A percentile compares a stretch with the other conserved stretches of the same genome.
Evolutionary conservation across 37 sponge, comb jelly and placozoan species (phyloP).

Genomic region (Crambe crambe): DNA sequence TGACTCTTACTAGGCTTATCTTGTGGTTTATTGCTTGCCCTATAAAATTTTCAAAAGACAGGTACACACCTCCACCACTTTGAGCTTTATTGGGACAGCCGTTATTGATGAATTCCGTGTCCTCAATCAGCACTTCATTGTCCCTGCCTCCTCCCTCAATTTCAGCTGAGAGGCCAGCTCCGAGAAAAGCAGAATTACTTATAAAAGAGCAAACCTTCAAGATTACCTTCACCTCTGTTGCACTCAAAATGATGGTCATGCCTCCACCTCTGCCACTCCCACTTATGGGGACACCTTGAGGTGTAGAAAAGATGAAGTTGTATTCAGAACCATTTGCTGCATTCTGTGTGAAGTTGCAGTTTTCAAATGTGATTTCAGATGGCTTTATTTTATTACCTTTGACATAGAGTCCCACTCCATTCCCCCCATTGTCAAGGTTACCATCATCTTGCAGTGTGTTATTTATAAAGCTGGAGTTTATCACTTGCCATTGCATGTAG

Average conservation of each 20-base stretch:
- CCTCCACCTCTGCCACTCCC: conserved; percentile 2
- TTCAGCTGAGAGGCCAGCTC: conserved; percentile 15
- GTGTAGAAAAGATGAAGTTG: background rate
- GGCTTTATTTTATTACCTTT: background rate
- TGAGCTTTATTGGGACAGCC: background rate
- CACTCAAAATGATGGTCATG: background rate
- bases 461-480: background rate
- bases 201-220: background rate
- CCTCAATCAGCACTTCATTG: background rate
- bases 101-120: background rate
- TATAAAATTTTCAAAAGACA: background rate
- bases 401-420: background rate
- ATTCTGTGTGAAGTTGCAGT: background rate
- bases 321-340: background rate
- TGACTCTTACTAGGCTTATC: background rate
- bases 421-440: background rate
- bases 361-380: background rate
- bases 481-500: too few species aligned
- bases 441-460: background rate
- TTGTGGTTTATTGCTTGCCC: background rate
- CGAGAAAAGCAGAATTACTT: conserved; percentile 9
- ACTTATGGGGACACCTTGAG: background rate
- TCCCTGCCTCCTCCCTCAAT: background rate
- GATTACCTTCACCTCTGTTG: background rate
- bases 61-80: background rate